Evolutionary conservation across 2,888 invertebrate genomes (phyloP).

Genomic region (Pollenia angustigena): DNA sequence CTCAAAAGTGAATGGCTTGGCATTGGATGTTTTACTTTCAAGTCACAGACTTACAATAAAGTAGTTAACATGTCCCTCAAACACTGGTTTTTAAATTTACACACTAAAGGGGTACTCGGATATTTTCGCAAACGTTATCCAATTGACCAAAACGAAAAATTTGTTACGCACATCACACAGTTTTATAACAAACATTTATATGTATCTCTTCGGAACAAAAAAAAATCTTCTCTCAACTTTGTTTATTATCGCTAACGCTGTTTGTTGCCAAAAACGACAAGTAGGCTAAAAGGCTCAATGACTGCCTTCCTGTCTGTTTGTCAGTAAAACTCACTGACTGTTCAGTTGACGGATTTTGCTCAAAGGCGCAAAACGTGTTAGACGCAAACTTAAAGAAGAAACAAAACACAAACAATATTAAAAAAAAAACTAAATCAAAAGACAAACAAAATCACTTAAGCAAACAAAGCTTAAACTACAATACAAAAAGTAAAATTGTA

Average conservation of each 20-base stretch:
- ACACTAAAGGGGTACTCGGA: too few species aligned
- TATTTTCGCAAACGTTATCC: too few species aligned
- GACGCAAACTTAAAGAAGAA: conserved; percentile 2
- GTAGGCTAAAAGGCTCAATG: conserved; percentile 34
- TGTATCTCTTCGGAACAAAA: too few species aligned
- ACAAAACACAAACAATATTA: neutral
- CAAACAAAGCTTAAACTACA: neutral
- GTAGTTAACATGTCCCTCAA: too few species aligned
- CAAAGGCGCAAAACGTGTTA: conserved; percentile 24
- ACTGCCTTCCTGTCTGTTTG: neutral
- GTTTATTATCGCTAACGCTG: neutral
- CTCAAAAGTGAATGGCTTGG: too few species aligned
- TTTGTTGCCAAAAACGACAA: conserved; percentile 34
- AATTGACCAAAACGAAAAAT: too few species aligned
- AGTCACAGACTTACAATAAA: neutral
- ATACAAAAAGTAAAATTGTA: conserved; percentile 42
- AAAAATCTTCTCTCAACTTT: too few species aligned
- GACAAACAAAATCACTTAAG: conserved; percentile 16
- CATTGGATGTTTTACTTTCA: too few species aligned
- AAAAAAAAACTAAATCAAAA: neutral
- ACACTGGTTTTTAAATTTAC: too few species aligned
- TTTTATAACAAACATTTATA: too few species aligned
- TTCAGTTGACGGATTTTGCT: conserved; percentile 25
- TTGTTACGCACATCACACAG: too few species aligned
- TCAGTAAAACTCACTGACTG: neutral